These are phyloP conservation scores for Campaea margaritaria DNA, from an alignment of 2,888 invertebrate species.

Conservation along the genomic window DNA sequence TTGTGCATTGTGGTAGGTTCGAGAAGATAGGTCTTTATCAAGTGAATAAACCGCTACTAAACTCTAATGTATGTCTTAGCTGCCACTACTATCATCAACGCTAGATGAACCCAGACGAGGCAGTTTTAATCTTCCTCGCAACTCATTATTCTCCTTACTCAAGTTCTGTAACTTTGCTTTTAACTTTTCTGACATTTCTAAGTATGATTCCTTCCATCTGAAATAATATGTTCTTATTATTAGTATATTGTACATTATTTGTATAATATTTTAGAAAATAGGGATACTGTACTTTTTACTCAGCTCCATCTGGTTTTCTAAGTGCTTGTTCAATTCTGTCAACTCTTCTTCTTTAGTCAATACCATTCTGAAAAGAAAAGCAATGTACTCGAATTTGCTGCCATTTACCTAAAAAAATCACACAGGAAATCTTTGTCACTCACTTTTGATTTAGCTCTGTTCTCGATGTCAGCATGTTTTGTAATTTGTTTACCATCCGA, in stretches of 20 bases:
- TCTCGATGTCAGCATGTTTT: conserved; percentile 68
- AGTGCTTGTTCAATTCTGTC: conserved; percentile 82
- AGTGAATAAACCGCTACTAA: not conserved
- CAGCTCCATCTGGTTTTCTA: conserved; percentile 85
- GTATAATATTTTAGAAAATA: conserved; percentile 37
- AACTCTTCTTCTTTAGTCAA: conserved; percentile 82
- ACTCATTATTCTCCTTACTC: conserved; percentile 80
- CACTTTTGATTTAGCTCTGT: conserved; percentile 73
- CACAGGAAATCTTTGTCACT: conserved; percentile 26
- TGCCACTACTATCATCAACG: conserved; percentile 53
- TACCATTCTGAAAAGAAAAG: conserved; percentile 64
- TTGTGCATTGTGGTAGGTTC: too few species aligned
- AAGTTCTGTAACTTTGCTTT: conserved; percentile 84
- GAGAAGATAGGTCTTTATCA: too few species aligned
- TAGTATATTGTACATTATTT: not conserved
- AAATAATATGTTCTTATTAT: conserved; percentile 37
- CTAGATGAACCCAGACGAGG: conserved; percentile 53
- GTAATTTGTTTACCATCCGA: conserved; percentile 73
- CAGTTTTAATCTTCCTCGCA: conserved; percentile 71
- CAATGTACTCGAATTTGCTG: not conserved
- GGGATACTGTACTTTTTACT: conserved; percentile 79
- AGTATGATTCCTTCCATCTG: conserved; percentile 88
- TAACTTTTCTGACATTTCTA: conserved; percentile 86
- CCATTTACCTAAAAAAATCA: not conserved
- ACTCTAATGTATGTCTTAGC: conserved; percentile 40